Percentiles rank a stretch among this genome's conserved stretches.
phyloP scores from a whole-genome alignment of 2,888 invertebrate species.

The Rotaria sp. region DNA sequence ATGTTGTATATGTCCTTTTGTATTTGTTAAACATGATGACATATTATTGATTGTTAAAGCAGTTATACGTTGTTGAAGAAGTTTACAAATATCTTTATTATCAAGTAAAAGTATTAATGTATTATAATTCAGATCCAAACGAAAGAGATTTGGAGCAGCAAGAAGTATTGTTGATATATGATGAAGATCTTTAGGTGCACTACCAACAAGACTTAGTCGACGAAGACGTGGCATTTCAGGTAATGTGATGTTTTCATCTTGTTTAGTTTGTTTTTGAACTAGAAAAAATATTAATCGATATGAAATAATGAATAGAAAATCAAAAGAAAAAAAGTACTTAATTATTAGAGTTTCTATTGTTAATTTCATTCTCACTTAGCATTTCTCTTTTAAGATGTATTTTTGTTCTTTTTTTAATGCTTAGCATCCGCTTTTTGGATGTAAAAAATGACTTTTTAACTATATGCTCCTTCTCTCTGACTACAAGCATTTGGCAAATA shows the following conservation, averaged over 20 bases:
- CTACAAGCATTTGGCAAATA: too few relatives aligned
- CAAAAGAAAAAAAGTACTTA: too few relatives aligned
- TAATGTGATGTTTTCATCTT: not conserved
- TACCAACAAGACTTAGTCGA: not conserved
- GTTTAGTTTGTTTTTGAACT: not conserved
- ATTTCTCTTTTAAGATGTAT: too few relatives aligned
- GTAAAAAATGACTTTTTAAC: too few relatives aligned
- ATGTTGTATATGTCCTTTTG: not conserved
- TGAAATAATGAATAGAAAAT: too few relatives aligned
- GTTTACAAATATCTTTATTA: not conserved
- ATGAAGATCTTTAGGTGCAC: not conserved
- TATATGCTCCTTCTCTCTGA: too few relatives aligned
- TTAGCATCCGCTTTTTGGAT: too few relatives aligned
- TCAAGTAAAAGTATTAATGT: not conserved
- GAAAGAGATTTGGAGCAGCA: constrained; percentile 7
- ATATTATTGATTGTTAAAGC: not conserved
- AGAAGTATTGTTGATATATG: not conserved
- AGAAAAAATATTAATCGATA: not conserved
- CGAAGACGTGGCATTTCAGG: not conserved
- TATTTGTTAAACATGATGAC: not conserved
- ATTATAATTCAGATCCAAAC: not conserved
- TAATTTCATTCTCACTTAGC: too few relatives aligned
- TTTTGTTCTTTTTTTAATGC: too few relatives aligned
- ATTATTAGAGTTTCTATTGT: too few relatives aligned
- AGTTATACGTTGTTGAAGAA: constrained; percentile 11